phyloP scores from a whole-genome alignment of 2,888 invertebrate species.

The Oxyscelio sp. region DNA sequence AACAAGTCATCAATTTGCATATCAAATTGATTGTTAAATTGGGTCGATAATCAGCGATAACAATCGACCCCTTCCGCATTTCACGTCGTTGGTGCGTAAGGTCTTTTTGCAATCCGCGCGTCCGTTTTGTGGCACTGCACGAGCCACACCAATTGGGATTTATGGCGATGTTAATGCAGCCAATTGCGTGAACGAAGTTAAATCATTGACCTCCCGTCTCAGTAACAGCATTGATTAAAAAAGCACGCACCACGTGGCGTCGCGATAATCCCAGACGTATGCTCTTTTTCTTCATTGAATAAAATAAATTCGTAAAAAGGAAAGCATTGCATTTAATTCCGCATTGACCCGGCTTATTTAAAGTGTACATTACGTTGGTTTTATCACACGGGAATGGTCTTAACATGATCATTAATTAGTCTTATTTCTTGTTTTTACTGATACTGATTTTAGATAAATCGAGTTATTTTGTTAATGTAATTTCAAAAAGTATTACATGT shows the following conservation, averaged over 20 bases:
- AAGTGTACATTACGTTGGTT: background rate
- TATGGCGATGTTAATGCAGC: conserved; percentile 85
- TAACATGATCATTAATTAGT: conserved; percentile 29
- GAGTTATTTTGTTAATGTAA: conserved; percentile 17
- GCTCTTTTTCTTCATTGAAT: conserved; percentile 21
- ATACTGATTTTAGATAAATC: conserved; percentile 20
- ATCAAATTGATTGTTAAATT: background rate
- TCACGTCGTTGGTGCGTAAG: conserved; percentile 28
- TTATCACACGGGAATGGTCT: conserved; percentile 8
- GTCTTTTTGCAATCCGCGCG: conserved; percentile 58
- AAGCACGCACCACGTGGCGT: conserved; percentile 61
- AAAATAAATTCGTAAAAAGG: conserved; percentile 6
- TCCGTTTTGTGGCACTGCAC: conserved; percentile 60
- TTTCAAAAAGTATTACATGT: background rate
- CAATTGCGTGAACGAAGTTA: conserved; percentile 87
- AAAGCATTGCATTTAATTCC: conserved; percentile 2
- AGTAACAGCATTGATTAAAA: conserved; percentile 75
- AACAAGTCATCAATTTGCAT: background rate
- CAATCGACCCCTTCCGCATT: conserved; percentile 59
- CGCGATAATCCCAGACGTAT: conserved; percentile 4
- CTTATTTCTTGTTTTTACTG: conserved; percentile 24
- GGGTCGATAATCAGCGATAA: conserved; percentile 33
- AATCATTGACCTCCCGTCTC: conserved; percentile 85
- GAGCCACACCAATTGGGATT: conserved; percentile 84
- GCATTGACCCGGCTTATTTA: background rate